Evolutionary conservation across 2,888 invertebrate genomes (phyloP).

Genomic region (Cylloceria caligata): DNA sequence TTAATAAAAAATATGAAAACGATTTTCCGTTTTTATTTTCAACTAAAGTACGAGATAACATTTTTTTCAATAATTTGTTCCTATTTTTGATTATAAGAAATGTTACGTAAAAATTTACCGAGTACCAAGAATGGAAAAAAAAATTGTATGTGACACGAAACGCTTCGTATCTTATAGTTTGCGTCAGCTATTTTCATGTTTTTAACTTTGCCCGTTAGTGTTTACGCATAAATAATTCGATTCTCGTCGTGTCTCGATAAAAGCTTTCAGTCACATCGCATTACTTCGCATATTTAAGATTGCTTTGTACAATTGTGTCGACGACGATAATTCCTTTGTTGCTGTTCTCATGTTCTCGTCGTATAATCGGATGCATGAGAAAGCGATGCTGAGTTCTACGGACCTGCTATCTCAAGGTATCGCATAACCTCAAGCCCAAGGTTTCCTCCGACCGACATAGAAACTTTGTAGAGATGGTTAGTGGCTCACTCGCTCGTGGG

Average conservation of each 20-base stretch:
- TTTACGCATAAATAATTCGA: background rate
- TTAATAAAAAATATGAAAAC: too few species aligned
- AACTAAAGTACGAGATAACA: too few species aligned
- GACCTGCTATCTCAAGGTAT: constrained; percentile 15
- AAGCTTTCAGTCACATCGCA: background rate
- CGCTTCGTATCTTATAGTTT: background rate
- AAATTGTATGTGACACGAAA: too few species aligned
- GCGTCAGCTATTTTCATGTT: background rate
- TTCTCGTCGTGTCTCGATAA: background rate
- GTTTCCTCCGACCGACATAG: constrained; percentile 1
- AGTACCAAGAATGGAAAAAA: too few species aligned
- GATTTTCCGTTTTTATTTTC: too few species aligned
- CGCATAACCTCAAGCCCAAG: constrained; percentile 11
- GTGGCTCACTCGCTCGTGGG: constrained; percentile 3
- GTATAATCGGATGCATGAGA: background rate
- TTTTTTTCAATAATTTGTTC: too few species aligned
- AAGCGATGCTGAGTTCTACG: background rate
- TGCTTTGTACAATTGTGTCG: background rate
- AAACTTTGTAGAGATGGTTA: constrained; percentile 28
- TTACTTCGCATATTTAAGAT: background rate
- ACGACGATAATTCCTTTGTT: background rate
- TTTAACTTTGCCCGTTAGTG: background rate
- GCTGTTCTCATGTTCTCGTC: background rate
- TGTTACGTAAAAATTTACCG: too few species aligned
- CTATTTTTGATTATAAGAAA: too few species aligned